A percentile compares a stretch with the other conserved stretches of the same genome.
Evolutionary conservation across 2,113 vertebrate species (phyloP).

Genomic region (Apistogramma diplotaenia): DNA sequence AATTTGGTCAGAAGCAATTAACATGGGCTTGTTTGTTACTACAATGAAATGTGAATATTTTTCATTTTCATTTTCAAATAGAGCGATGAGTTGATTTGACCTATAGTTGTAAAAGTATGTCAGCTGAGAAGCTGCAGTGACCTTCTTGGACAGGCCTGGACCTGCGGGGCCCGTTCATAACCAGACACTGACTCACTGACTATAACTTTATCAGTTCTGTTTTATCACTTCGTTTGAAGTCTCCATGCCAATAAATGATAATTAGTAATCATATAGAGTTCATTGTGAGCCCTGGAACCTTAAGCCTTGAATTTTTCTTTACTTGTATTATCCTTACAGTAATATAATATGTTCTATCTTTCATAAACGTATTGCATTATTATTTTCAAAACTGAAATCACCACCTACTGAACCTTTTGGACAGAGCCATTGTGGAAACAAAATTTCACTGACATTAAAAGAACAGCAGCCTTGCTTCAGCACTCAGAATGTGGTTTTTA

Average conservation of each 20-base stretch:
- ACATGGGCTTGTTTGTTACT: background rate
- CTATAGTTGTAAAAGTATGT: background rate
- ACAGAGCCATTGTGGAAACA: background rate
- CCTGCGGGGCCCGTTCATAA: accelerated
- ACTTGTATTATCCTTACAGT: background rate
- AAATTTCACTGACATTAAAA: background rate
- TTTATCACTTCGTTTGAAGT: background rate
- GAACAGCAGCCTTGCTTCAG: background rate
- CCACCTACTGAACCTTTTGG: background rate
- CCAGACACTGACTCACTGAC: background rate
- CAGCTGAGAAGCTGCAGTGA: background rate
- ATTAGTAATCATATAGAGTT: background rate
- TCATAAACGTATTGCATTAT: background rate
- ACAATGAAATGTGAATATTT: background rate
- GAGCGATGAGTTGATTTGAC: background rate
- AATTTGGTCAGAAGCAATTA: background rate
- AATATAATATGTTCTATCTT: background rate
- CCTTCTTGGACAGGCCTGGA: background rate
- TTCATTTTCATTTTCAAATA: background rate
- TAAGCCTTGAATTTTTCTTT: background rate
- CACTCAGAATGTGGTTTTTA: background rate
- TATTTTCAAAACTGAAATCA: background rate
- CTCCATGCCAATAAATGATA: background rate
- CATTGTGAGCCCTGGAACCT: accelerated
- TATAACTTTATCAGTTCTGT: background rate